Evolutionary conservation across 2,797 vertebrate species (phyloP), one percentile per base, ranked within the genome.

Genomic region (Diglossa cyanea): DNA sequence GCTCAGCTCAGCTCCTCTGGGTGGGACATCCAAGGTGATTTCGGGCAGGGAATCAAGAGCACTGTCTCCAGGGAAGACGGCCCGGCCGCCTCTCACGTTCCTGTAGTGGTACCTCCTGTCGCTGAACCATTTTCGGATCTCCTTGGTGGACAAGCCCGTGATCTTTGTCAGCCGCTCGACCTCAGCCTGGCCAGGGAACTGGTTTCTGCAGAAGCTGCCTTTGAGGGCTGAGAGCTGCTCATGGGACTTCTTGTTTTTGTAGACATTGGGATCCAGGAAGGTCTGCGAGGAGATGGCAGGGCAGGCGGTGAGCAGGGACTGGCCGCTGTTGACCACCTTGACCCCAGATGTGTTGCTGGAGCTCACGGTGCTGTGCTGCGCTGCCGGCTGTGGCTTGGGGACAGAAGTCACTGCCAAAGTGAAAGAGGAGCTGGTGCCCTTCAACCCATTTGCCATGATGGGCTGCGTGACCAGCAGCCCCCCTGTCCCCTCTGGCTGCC

Each of bases 111-210:
- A 99, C 47, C 99, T 98, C 39, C 99, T 98, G 86, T 99, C 99
- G 0, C 99, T 99, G 97, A 99, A 99, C 99, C 99, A 99, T 92
- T 99, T 99, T 39, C 99, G 98, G 28, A 99, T 99, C 92, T 99
- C 99, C 67, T 99, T 98, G 37, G 99, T 99, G 2, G 98, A 98
- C 60, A 99, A 98, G 37, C 99, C 99, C 0, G 99, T 99, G 85
- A 99, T 97, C 88, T 98, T 96, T n/a, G 99, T 98, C 93, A 99
- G 98, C 55, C 99, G 98, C 62, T 99, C 99, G 0, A 99, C 99
- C 96, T 99, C 99, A 5, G 98, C 98, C 95, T 99, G 99, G 78
- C 98, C 98, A 1, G 99, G 99, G 94, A 99, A 99, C 97, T 99
- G 99, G 93, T 97, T 98, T 80, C 94, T 91, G 88, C 97, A 98